Base-by-base conservation (phyloP, 2,888 invertebrate genomes). In the Oxyteleia sp. region DNA sequence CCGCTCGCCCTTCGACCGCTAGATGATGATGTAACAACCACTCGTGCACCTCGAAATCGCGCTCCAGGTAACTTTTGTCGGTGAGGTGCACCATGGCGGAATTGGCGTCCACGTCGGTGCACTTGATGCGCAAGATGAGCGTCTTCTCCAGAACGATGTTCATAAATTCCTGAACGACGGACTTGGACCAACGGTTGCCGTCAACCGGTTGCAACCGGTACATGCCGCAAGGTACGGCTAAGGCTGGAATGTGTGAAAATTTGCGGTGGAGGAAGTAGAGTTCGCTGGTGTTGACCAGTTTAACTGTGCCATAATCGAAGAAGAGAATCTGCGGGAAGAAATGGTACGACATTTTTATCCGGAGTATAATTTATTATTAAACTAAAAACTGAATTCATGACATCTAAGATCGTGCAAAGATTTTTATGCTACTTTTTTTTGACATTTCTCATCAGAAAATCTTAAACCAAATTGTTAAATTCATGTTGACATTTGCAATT, bases 301-400 rank as follows among this genome's bases (percentile, higher is more conserved):
- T 87, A 0, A 92, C 51, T 10, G 93, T 93, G 0, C 93, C 93
- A 51, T 89, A 93, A 75, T 93, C 93, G 55, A 92, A 93, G 72
- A 93, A 93, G 20, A 91, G 55, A 29, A 93, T 79, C 93, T 93
- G 53, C 8, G 23, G 23, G 23, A 5, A 23, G 23, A 23, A 88
- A n/a, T n/a, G n/a, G n/a, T n/a, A n/a, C n/a, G n/a, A n/a, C n/a
- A n/a, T n/a, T n/a, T n/a, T n/a, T n/a, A n/a, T n/a, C n/a, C n/a
- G n/a, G n/a, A n/a, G n/a, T n/a, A n/a, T n/a, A n/a, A n/a, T n/a
- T n/a, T n/a, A n/a, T n/a, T n/a, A n/a, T n/a, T n/a, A n/a, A n/a
- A n/a, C n/a, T n/a, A n/a, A n/a, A n/a, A n/a, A n/a, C n/a, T n/a
- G n/a, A n/a, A n/a, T n/a, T n/a, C n/a, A n/a, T n/a, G n/a, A n/a